Evolutionary conservation across 92 coral and sea anemone species (phyloP).

Genomic region (Porites cylindrica): DNA sequence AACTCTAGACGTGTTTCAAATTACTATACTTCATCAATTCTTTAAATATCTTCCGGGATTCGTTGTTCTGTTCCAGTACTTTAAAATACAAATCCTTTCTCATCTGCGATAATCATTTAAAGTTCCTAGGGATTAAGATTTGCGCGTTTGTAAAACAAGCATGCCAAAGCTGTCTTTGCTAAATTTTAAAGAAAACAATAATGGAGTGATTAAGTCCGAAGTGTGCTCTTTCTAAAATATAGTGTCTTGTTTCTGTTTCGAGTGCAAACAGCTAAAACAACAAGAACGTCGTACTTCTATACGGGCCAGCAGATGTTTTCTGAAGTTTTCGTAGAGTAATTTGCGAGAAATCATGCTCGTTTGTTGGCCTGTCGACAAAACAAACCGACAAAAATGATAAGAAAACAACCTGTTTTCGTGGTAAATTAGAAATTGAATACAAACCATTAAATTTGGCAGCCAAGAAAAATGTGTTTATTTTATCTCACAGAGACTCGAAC

Average conservation of each 20-base stretch:
- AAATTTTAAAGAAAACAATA: conserved; percentile 39
- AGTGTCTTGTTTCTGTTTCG: conserved; percentile 23
- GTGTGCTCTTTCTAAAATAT: conserved; percentile 1
- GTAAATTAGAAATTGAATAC: conserved; percentile 29
- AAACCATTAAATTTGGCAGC: conserved; percentile 8
- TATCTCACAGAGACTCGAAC: conserved; percentile 59
- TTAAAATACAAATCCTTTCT: conserved; percentile 9
- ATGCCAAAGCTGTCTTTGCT: conserved; percentile 31
- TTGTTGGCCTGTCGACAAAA: conserved; percentile 46
- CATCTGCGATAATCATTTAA: conserved; percentile 29
- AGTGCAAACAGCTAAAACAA: conserved; percentile 36
- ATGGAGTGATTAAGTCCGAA: not conserved
- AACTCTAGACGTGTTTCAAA: not conserved
- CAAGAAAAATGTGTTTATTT: conserved; percentile 62
- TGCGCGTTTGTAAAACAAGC: conserved; percentile 28
- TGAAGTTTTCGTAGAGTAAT: conserved; percentile 14
- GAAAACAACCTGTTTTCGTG: conserved; percentile 71
- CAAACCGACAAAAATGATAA: conserved; percentile 57
- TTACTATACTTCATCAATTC: not conserved
- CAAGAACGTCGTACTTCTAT: not conserved
- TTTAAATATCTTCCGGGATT: conserved; percentile 8
- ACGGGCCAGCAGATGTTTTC: not conserved
- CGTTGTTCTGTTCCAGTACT: not conserved
- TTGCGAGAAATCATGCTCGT: conserved; percentile 23
- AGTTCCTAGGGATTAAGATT: conserved; percentile 14